Evolutionary conservation across 2,113 vertebrate genomes (phyloP), one percentile per base, ranked within the genome.

Genomic region (Limanda limanda): DNA sequence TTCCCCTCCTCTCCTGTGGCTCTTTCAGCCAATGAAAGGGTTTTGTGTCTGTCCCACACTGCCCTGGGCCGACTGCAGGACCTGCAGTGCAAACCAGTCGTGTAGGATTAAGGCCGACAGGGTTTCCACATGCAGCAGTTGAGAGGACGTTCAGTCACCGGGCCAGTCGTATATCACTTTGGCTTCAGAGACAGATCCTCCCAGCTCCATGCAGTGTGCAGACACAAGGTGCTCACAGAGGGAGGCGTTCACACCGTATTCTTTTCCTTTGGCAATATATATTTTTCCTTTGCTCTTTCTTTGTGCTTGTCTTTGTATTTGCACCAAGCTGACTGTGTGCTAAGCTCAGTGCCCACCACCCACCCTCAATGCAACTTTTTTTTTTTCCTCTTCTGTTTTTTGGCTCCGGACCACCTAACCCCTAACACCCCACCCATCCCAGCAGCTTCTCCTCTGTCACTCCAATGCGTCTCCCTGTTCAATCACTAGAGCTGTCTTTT

Each of bases 11-110:
- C 71, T 88, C 77, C 88, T 89, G 83, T 89, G 86, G 90, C 93
- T 92, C 92, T 95, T 94, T 94, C 90, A 87, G 84, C 78, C 83
- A 56, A 78, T 89, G 92, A 93, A 94, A 94, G 93, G 92, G 91
- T 92, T 93, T 94, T 95, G 94, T 94, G 92, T 95, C 93, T 93
- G 92, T 91, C 87, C 83, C 90, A 87, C 86, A 86, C 93, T 94
- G 92, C 82, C 85, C 91, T 89, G 91, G 85, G 88, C 89, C 91
- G 90, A 86, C 81, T 79, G 85, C 78, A 87, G 87, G 86, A 91
- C 76, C 85, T 85, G 74, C 76, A 78, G 78, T 85, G 71, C 86
- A 92, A 89, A 86, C 62, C 82, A 83, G 73, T 71, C 85, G 73
- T 72, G 71, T 59, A 84, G 66, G 71, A 70, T 69, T 66, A 75